Percentiles rank a stretch among this genome's conserved stretches.
phyloP scores from a whole-genome alignment of 2,797 vertebrate species.

The Pithecia hirsuta region DNA sequence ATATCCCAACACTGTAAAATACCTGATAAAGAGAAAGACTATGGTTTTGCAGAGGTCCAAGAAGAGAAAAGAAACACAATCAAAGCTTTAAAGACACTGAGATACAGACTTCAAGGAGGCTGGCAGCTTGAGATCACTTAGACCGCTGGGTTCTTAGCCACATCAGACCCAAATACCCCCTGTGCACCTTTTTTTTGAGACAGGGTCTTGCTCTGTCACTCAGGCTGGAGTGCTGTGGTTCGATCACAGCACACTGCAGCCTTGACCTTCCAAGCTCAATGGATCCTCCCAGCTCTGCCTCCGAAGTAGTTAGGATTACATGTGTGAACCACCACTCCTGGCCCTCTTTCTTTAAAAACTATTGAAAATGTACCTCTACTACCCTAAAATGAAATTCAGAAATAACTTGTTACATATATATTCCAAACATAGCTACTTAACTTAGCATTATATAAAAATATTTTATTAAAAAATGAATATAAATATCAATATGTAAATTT shows the following conservation, averaged over 20 bases:
- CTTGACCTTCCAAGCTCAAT: not conserved
- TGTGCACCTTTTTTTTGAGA: not conserved
- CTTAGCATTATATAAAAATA: not conserved
- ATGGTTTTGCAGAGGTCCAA: not conserved
- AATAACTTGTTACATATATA: not conserved
- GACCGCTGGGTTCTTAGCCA: not conserved
- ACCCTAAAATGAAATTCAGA: not conserved
- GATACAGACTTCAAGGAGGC: not conserved
- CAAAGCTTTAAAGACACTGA: not conserved
- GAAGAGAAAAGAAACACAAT: not conserved
- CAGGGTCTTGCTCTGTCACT: not conserved
- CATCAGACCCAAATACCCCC: no score
- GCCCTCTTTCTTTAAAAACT: not conserved
- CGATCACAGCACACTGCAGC: not conserved
- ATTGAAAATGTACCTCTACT: not conserved
- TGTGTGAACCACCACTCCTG: not conserved
- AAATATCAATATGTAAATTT: not conserved
- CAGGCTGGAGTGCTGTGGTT: not conserved
- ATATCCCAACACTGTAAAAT: not conserved
- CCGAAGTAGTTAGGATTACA: not conserved
- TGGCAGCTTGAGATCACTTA: not conserved
- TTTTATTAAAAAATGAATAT: not conserved
- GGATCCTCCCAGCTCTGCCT: not conserved
- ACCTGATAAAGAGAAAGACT: not conserved
- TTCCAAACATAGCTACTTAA: not conserved